phyloP scores from a whole-genome alignment of 2,888 invertebrate species.

The Limnephilus auricula region DNA sequence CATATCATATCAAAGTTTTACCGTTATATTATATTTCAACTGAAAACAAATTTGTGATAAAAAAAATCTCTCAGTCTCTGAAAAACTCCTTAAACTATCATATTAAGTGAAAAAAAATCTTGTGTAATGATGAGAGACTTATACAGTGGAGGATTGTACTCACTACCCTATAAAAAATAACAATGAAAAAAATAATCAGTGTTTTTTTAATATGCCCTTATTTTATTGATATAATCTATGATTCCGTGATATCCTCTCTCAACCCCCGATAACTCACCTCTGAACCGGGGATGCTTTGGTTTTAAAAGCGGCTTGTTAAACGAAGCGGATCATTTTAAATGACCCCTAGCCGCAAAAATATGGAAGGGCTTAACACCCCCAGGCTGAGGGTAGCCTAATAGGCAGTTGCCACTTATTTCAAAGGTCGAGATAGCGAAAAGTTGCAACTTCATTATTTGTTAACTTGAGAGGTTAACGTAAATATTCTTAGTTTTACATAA shows the following conservation, averaged over 20 bases:
- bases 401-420: neutral
- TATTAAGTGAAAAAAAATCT: too few relatives aligned
- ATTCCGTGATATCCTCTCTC: neutral
- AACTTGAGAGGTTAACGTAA: neutral
- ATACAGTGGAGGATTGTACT: too few relatives aligned
- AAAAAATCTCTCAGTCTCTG: too few relatives aligned
- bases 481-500: neutral
- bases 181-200: neutral
- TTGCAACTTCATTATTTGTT: neutral
- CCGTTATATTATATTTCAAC: too few relatives aligned
- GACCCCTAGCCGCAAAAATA: constrained; percentile 26
- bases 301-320: constrained; percentile 31
- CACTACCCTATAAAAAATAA: too few relatives aligned
- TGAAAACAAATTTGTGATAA: too few relatives aligned
- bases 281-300: neutral
- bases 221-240: neutral
- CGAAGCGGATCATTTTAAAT: constrained; percentile 50
- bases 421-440: neutral
- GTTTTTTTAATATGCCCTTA: neutral
- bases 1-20: too few relatives aligned
- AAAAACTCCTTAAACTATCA: too few relatives aligned
- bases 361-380: constrained; percentile 31
- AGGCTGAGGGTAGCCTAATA: neutral
- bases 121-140: too few relatives aligned
- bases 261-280: neutral